Conservation (phyloP, 2,113 vertebrate genomes). For the Rhizomys pruinosus region DNA sequence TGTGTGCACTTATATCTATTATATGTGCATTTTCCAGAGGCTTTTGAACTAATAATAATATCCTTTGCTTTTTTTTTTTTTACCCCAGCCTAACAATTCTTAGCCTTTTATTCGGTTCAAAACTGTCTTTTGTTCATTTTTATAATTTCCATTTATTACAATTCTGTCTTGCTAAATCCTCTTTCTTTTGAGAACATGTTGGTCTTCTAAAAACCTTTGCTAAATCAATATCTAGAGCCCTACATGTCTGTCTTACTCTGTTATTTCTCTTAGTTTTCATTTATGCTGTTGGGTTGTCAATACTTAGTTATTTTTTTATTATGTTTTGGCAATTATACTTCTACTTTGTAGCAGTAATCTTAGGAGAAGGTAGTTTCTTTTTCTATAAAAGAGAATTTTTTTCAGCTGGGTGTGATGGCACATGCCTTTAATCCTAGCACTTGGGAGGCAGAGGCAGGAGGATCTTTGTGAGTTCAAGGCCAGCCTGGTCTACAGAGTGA, state of each 20-base stretch:
- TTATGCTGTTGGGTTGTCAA: background rate
- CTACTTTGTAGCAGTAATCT: background rate
- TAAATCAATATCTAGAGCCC: too few relatives aligned
- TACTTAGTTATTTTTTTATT: background rate
- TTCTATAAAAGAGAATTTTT: background rate
- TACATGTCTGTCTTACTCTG: fast-evolving
- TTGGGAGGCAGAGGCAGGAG: too few relatives aligned
- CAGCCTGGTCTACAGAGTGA: too few relatives aligned
- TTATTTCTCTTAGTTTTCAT: background rate
- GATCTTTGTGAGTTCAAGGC: too few relatives aligned
- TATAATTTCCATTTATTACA: background rate
- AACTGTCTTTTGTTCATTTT: background rate
- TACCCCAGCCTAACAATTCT: too few relatives aligned
- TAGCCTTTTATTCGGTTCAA: background rate
- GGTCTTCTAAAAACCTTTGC: background rate
- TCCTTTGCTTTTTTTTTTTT: too few relatives aligned
- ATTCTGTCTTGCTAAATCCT: background rate
- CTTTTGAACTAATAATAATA: too few relatives aligned
- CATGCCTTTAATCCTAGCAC: too few relatives aligned
- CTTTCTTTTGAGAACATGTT: background rate
- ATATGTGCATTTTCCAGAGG: too few relatives aligned
- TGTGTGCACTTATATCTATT: too few relatives aligned
- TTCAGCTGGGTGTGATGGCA: too few relatives aligned
- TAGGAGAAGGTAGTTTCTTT: background rate
- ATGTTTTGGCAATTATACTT: background rate